Base-by-base conservation (phyloP, 2,797 vertebrate genomes). In the Huso huso region DNA sequence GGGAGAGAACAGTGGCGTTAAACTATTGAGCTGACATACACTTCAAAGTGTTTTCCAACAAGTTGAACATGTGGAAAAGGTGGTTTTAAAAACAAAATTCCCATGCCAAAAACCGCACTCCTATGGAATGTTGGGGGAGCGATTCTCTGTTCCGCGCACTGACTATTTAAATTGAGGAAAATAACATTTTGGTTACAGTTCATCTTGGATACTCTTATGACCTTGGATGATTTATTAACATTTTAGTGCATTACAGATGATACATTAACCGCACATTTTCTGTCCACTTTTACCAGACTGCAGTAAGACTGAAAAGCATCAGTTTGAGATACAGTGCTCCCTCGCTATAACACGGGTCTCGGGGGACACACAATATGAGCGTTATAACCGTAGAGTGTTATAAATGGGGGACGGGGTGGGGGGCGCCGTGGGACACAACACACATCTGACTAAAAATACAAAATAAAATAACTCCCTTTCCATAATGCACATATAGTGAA, bases 21-120 rank as follows among this genome's bases (percentile, higher is more conserved):
- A 58, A 58, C 8, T 58, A 15, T 13, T n/a, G 55, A 4, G 55
- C 15, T 58, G 55, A 58, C 55, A 58, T 58, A 7, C 11, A 58
- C 55, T n/a, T 58, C 2, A 11, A 58, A n/a, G 12, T 58, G 55
- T 15, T 58, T 37, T 58, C n/a, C 55, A 58, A 13, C 11, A 13
- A 58, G 6, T 15, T 13, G 12, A 58, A 58, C 55, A 58, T 58
- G 55, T 58, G 55, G 55, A 58, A 58, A 58, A 58, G 55, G 55
- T 58, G 55, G 55, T 58, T 58, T 58, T 58, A 6, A 58, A 58
- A 58, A 7, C n/a, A 1, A 58, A 2, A 11, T 3, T 58, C 12
- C 15, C 6, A 1, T 58, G 55, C 55, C 55, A 58, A 58, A 11
- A 58, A 58, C 8, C 15, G n/a, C 55, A 58, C 55, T 58, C 55